phyloP scores from a whole-genome alignment of 2,888 invertebrate species.

The Cenopis cana region DNA sequence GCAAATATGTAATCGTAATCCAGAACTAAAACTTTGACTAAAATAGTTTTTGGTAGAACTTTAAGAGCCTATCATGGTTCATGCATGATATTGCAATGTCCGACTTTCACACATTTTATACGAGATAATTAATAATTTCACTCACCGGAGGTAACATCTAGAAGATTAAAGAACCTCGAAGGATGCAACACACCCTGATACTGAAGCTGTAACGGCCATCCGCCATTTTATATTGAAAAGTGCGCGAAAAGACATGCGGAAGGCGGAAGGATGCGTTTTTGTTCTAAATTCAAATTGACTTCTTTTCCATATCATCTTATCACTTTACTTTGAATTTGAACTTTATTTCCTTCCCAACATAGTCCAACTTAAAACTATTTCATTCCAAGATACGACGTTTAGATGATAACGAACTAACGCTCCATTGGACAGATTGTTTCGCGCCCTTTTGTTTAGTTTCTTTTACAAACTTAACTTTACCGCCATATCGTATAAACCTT shows the following conservation, averaged over 20 bases:
- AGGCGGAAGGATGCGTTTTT: constrained; percentile 79
- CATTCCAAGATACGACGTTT: constrained; percentile 3
- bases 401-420: constrained; percentile 56
- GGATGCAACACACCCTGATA: constrained; percentile 63
- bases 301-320: constrained; percentile 13
- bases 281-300: constrained; percentile 64
- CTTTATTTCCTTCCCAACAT: neutral
- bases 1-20: too few relatives aligned
- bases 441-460: constrained; percentile 68
- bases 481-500: neutral
- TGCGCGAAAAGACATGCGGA: constrained; percentile 72
- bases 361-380: neutral
- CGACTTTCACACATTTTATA: neutral
- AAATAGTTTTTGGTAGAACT: too few relatives aligned
- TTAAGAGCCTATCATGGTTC: too few relatives aligned
- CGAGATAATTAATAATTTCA: neutral
- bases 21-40: too few relatives aligned
- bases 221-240: constrained; percentile 64
- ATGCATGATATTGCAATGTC: too few relatives aligned
- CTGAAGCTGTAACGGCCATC: constrained; percentile 56
- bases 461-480: constrained; percentile 22
- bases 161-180: constrained; percentile 54
- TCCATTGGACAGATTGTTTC: constrained; percentile 74
- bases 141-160: constrained; percentile 50
- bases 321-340: neutral